Base-by-base conservation (phyloP, 2,797 vertebrate species). In the Neosilurus hyrtlii region DNA sequence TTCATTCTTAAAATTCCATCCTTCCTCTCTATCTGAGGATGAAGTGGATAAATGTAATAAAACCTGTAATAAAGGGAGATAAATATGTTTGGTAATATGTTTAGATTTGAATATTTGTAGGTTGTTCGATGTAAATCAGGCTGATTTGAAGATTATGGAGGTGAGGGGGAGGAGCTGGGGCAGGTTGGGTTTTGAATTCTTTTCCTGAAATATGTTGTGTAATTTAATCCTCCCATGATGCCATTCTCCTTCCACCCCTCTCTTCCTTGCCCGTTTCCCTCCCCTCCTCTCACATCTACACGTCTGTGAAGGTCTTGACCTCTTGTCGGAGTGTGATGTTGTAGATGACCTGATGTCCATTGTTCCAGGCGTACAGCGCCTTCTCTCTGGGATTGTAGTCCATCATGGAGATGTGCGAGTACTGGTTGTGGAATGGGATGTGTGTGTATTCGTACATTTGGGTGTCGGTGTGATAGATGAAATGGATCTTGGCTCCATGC, bases 401-500 rank as follows among this genome's bases (percentile, higher is more conserved):
- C 93, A 99, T 96, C 97, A 99, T 99, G 91, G 97, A 98, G 93
- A 99, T 97, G 92, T 99, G 97, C 65, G 97, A 98, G 91, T 98
- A 99, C 87, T 97, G 97, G 89, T 99, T 99, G 90, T 98, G 97
- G 90, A 99, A 99, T 66, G 97, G 95, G 89, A 99, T 96, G 91
- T 99, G 96, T 4, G 95, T 98, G 86, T 99, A 99, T 89, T 99
- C 97, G 0, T 99, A 99, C 0, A 95, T 95, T 85, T 96, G 97
- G 18, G 95, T 94, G 94, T 96, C 97, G 72, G 97, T 99, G 91
- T 97, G 96, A 85, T 97, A 99, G 70, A 96, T 95, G 26, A 97
- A 99, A 93, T 97, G 97, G 81, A 99, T 96, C 91, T 99, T 99
- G 87, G 97, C 97, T 37, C 97, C 97, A 0, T 97, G 96, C 90